Base-by-base conservation (phyloP, 2,113 vertebrate species). In the Rhadina sibilatrix region DNA sequence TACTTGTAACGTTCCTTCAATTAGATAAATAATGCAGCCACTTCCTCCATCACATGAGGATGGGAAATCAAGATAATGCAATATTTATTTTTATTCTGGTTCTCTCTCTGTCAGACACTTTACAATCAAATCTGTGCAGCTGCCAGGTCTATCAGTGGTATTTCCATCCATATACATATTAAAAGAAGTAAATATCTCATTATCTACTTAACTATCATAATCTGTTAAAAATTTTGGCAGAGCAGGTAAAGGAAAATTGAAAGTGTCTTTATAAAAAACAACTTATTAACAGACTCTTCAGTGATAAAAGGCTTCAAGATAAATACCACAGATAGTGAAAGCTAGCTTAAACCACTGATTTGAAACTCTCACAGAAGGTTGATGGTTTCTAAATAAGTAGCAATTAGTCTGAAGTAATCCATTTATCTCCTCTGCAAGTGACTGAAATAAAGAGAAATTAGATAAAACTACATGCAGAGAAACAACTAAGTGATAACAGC, bases 21-120 rank as follows among this genome's bases (percentile, higher is more conserved):
- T 94, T 95, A 96, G 88, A 89, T 93, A 93, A 96, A 96, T 96
- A 96, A 96, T 87, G 83, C 76, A 90, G 83, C 72, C 93, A 53
- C 65, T 83, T 90, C 68, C 80, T 83, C 60, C 19, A 9, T 60
- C 90, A 53, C 42, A 66, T 46, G 83, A 86, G 52, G 57, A 83
- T 47, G 40, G 47, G 56, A 93, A 90, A 89, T 80, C 72, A 93
- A 83, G 90, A 93, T 54, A 94, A 96, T 80, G 80, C 44, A 96
- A 75, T 86, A 94, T 95, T 96, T 96, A 94, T 96, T 94, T 94
- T 89, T 83, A 93, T 92, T 90, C 71, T 66, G 33, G 68, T 63
- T 86, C 81, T 90, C 75, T 88, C 69, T 90, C 83, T 87, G 72
- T 75, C 85, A 90, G 64, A 81, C 38, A 75, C 79, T 80, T 88